These are phyloP conservation scores for Mohoua ochrocephala DNA, from an alignment of 2,113 vertebrate species.

Conservation along the genomic window DNA sequence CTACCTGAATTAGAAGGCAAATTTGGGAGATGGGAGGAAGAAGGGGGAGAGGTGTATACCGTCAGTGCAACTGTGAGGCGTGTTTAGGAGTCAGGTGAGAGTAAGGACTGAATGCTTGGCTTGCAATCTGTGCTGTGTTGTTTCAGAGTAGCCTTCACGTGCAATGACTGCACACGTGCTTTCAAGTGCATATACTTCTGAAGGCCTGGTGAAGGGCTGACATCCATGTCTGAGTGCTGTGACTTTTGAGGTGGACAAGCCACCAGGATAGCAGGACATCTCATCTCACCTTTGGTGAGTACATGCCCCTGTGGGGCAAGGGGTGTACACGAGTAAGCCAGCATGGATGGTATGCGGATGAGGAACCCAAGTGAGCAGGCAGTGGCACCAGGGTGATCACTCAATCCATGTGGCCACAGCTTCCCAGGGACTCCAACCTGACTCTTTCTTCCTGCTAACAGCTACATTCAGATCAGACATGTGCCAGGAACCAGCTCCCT, in stretches of 20 bases:
- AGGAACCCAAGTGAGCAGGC: neutral
- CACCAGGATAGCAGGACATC: neutral
- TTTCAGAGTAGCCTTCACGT: neutral
- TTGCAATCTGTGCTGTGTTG: neutral
- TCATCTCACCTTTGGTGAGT: neutral
- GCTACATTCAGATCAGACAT: neutral
- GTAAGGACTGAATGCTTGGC: neutral
- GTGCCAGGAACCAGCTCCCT: neutral
- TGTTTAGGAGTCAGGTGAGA: neutral
- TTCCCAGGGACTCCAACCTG: neutral
- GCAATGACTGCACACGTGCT: fast-evolving
- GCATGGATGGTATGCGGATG: neutral
- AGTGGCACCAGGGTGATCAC: neutral
- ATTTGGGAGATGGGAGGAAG: neutral
- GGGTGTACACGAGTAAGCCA: neutral
- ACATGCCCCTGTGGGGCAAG: neutral
- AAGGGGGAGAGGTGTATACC: neutral
- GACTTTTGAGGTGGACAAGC: neutral
- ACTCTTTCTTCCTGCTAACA: neutral
- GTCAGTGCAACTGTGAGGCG: neutral
- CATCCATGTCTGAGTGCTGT: neutral
- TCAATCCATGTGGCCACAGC: neutral
- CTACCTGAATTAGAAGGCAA: neutral
- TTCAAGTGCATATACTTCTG: neutral
- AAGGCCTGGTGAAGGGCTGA: neutral